A percentile compares a stretch with the other conserved stretches of the same genome.
phyloP scores from a whole-genome alignment of 2,113 vertebrate species.

The Sorex araneus region DNA sequence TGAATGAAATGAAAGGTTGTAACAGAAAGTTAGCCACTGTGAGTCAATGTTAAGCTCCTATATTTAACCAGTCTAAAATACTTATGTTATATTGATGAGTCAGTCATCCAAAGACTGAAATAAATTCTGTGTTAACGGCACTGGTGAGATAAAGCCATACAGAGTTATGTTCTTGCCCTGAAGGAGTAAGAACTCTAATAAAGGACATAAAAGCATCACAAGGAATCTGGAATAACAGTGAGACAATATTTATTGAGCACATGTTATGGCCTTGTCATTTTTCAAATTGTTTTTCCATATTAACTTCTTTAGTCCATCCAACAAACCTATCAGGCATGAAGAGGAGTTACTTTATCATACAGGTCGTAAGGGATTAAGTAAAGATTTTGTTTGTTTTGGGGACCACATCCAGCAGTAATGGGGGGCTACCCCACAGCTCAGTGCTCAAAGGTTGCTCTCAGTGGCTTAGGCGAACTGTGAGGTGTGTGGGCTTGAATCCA shows the following conservation, averaged over 20 bases:
- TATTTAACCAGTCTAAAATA: slow-evolving; percentile 44
- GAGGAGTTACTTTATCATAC: no score
- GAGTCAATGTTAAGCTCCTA: slow-evolving; percentile 26
- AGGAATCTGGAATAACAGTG: not conserved
- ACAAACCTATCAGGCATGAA: not conserved
- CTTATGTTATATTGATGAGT: slow-evolving; percentile 1
- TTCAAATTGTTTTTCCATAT: no score
- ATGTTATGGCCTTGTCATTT: not conserved
- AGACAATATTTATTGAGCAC: not conserved
- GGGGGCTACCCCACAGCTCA: no score
- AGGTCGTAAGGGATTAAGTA: no score
- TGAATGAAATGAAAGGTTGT: slow-evolving; percentile 28
- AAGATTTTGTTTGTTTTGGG: no score
- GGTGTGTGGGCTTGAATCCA: no score
- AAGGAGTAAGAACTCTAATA: not conserved
- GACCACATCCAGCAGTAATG: no score
- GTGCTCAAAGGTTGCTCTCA: no score
- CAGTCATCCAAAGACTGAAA: slow-evolving; percentile 51
- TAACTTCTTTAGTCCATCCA: not conserved
- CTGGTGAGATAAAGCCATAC: not conserved
- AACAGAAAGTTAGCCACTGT: not conserved
- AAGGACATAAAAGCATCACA: not conserved
- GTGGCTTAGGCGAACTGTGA: no score
- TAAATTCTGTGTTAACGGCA: not conserved
- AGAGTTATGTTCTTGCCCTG: not conserved